These are phyloP conservation scores for Caranx ignobilis DNA, from an alignment of 2,113 vertebrate genomes.

Conservation along the genomic window DNA sequence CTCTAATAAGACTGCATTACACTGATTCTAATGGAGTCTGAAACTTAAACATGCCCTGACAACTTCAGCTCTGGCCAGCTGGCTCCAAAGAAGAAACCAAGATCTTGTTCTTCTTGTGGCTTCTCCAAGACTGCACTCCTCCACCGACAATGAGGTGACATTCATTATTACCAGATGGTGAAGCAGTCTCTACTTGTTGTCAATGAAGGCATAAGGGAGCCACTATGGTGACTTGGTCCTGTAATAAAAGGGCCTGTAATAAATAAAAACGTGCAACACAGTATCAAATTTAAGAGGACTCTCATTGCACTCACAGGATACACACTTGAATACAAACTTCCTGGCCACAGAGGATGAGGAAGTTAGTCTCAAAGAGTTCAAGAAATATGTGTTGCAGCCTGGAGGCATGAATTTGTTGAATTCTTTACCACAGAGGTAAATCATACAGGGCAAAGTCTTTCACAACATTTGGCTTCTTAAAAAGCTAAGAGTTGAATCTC, in stretches of 20 bases:
- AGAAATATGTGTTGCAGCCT: conserved; percentile 16
- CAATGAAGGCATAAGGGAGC: too few species aligned
- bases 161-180: background rate
- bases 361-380: background rate
- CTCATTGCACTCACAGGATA: background rate
- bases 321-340: background rate
- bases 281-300: background rate
- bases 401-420: conserved; percentile 19
- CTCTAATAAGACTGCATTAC: background rate
- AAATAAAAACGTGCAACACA: background rate
- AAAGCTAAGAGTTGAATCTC: conserved; percentile 15
- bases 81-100: background rate
- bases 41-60: background rate
- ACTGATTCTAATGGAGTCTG: background rate
- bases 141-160: background rate
- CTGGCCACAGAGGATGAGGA: background rate
- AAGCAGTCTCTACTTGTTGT: too few species aligned
- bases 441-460: conserved; percentile 27
- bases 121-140: background rate
- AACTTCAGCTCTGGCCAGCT: background rate
- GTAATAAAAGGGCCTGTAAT: background rate
- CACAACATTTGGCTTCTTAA: conserved; percentile 35
- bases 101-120: background rate
- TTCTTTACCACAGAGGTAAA: conserved; percentile 25
- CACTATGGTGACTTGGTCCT: too few species aligned